These are phyloP conservation scores for Aurelia sp. DNA, from an alignment of 30 jellyfish, hydroid and myxozoan species.

Conservation along the genomic window DNA sequence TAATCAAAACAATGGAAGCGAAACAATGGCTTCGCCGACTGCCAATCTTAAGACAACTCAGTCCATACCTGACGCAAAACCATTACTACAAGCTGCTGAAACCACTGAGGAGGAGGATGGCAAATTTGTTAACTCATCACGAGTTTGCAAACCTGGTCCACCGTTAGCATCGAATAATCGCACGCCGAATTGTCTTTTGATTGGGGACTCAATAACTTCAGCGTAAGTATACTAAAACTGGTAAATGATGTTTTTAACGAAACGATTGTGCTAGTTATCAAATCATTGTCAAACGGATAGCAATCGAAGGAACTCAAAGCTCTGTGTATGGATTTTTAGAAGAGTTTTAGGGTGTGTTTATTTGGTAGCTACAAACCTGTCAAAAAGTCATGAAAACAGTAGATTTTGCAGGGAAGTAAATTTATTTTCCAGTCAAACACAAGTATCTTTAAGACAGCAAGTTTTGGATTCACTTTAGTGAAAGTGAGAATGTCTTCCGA, in stretches of 20 bases:
- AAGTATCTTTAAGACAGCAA: no score
- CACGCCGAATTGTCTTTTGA: slow-evolving; percentile 85
- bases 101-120: slow-evolving; percentile 30
- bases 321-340: no score
- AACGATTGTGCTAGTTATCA: not conserved
- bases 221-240: slow-evolving; percentile 23
- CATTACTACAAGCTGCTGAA: not conserved
- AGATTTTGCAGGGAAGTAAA: no score
- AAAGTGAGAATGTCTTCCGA: no score
- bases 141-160: slow-evolving; percentile 96
- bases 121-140: slow-evolving; percentile 48
- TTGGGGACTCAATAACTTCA: slow-evolving; percentile 94
- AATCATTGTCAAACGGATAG: no score
- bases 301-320: no score
- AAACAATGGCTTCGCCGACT: not conserved
- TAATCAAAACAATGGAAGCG: not conserved
- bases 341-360: no score
- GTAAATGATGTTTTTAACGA: not conserved
- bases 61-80: not conserved
- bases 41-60: not conserved
- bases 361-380: no score
- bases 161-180: slow-evolving; percentile 69
- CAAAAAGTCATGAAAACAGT: no score
- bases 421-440: no score
- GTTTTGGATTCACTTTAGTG: no score